Percentiles rank a stretch among this genome's conserved stretches.
These are phyloP conservation scores for Ypsolopha scabrella DNA, from an alignment of 2,888 invertebrate genomes.

Conservation along the genomic window DNA sequence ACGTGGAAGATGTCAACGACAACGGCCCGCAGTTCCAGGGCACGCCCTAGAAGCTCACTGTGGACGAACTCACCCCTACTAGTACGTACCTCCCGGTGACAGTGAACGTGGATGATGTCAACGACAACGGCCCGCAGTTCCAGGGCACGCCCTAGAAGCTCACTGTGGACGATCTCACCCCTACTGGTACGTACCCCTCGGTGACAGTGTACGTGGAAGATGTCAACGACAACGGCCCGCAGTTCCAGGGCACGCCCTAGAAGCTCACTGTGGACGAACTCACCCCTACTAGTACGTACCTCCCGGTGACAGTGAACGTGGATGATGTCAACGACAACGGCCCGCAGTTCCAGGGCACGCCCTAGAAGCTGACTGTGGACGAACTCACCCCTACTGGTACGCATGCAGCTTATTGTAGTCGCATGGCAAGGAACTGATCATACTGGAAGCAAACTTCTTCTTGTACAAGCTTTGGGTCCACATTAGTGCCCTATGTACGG, in stretches of 20 bases:
- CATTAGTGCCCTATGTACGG: too few species aligned
- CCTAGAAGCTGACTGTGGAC: slow-evolving; percentile 83
- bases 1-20: slow-evolving; percentile 90
- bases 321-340: slow-evolving; percentile 90
- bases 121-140: slow-evolving; percentile 86
- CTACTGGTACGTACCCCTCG: slow-evolving; percentile 75
- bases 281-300: slow-evolving; percentile 77
- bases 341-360: slow-evolving; percentile 81
- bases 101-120: slow-evolving; percentile 90
- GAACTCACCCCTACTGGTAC: slow-evolving; percentile 83
- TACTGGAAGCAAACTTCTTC: too few species aligned
- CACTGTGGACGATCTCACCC: slow-evolving; percentile 84
- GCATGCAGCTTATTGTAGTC: slow-evolving; percentile 10
- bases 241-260: slow-evolving; percentile 84
- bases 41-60: slow-evolving; percentile 82
- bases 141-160: slow-evolving; percentile 83
- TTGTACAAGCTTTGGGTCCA: too few species aligned
- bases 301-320: slow-evolving; percentile 86
- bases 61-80: slow-evolving; percentile 84
- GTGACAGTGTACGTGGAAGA: slow-evolving; percentile 92
- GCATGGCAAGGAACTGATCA: too few species aligned
- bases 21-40: slow-evolving; percentile 83
- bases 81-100: slow-evolving; percentile 80
- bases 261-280: slow-evolving; percentile 83
- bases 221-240: slow-evolving; percentile 86